Evolutionary conservation across 2,797 vertebrate genomes (phyloP), one percentile per base, ranked within the genome.

Genomic region (Crocodylus rhombifer): DNA sequence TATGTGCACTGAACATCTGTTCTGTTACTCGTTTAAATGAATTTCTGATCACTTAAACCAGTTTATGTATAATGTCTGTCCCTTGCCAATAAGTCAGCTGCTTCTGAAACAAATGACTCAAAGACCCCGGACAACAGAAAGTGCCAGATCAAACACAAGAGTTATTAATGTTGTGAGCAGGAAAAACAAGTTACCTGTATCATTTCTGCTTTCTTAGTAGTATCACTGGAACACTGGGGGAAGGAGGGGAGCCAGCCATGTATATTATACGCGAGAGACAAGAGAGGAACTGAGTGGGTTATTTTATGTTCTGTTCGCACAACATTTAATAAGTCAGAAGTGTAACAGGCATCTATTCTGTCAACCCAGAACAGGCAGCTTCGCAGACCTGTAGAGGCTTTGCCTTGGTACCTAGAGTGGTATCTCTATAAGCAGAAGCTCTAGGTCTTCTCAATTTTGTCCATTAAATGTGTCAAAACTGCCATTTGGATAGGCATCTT

Each of bases 51-150:
- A 51, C 10, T 51, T 51, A 51, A 51, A 51, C 42, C 42, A 51
- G 42, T 51, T 9, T 51, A 11, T 51, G 42, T 51, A 9, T 51
- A 51, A 51, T 51, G 42, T 51, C 42, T 51, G 42, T 51, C 42
- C 42, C 42, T 51, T 51, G 42, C 42, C 42, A 76, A 17, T 55
- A 90, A 93, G 58, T 86, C 92, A 91, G 60, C 62, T 13, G 60
- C 87, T 89, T 77, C 61, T 79, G 77, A 93, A 94, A 89, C 60
- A 82, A 95, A 87, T 4, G 1, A 4, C 77, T 87, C 63, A 83
- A 86, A 94, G 67, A 58, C 62, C 17, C 18, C 58, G 73, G 65
- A 64, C 51, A 65, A 36, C 7, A 36, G 36, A 82, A 74, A 85
- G 42, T 86, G 14, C 55, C 62, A 94, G 60, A 89, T 96, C 33